These are phyloP conservation scores for Acestrorhynchus altus DNA, from an alignment of 2,797 vertebrate genomes.

Conservation along the genomic window DNA sequence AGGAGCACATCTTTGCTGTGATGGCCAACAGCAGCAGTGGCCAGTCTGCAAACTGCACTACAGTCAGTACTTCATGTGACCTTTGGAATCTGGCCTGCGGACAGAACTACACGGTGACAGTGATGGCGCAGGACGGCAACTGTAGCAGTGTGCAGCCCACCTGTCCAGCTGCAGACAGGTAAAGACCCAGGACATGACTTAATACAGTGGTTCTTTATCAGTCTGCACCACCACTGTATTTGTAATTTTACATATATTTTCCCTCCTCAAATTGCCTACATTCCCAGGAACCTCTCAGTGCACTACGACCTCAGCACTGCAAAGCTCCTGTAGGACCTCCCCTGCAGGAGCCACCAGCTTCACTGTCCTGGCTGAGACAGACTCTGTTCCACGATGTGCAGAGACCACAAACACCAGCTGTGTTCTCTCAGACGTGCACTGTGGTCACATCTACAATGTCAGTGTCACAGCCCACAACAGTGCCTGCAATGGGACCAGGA, in stretches of 20 bases:
- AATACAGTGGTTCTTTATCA: too few relatives aligned
- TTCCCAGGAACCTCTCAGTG: slow-evolving; percentile 43
- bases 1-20: slow-evolving; percentile 43
- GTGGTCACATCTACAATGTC: slow-evolving; percentile 56
- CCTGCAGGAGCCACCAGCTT: slow-evolving; percentile 46
- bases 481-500: slow-evolving; percentile 44
- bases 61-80: slow-evolving; percentile 39
- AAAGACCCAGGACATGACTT: slow-evolving; percentile 11
- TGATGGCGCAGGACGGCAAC: background rate
- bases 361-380: slow-evolving; percentile 42
- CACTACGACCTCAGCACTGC: slow-evolving; percentile 36
- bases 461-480: slow-evolving; percentile 32
- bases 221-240: too few relatives aligned
- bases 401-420: slow-evolving; percentile 35
- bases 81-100: slow-evolving; percentile 50
- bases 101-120: slow-evolving; percentile 40
- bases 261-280: slow-evolving; percentile 52
- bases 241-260: too few relatives aligned
- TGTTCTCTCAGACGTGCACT: slow-evolving; percentile 43
- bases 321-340: slow-evolving; percentile 48
- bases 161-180: slow-evolving; percentile 53
- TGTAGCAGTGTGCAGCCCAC: slow-evolving; percentile 5
- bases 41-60: slow-evolving; percentile 34
- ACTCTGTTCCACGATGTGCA: slow-evolving; percentile 29
- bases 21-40: slow-evolving; percentile 46